Evolutionary conservation across 2,113 vertebrate genomes (phyloP).

Genomic region (Cettia cetti): DNA sequence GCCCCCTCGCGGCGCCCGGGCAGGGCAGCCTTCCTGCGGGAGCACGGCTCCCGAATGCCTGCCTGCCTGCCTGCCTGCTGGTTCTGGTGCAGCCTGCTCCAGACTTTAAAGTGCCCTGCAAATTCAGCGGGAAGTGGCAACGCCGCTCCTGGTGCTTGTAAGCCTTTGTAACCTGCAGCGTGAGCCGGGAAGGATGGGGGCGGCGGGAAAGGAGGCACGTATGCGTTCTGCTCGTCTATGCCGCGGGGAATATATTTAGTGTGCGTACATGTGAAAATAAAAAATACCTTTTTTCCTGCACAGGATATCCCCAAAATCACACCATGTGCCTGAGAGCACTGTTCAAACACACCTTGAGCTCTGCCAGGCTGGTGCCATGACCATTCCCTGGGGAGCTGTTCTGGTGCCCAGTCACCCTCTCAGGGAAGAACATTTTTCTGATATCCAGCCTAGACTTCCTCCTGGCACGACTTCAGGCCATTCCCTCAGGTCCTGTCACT

Average conservation of each 20-base stretch:
- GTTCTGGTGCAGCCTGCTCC: no score
- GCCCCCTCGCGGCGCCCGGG: neutral
- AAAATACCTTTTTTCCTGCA: neutral
- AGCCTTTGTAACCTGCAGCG: neutral
- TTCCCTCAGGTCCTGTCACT: neutral
- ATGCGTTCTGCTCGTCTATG: neutral
- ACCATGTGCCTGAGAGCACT: neutral
- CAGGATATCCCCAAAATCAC: no score
- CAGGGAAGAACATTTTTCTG: fast-evolving
- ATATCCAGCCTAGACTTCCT: neutral
- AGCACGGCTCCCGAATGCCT: fast-evolving
- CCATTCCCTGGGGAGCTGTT: neutral
- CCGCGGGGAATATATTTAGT: neutral
- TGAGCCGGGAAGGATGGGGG: fast-evolving
- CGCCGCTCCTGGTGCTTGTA: neutral
- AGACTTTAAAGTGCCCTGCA: fast-evolving
- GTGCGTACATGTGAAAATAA: neutral
- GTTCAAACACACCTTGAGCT: neutral
- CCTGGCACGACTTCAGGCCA: neutral
- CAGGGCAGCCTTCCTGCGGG: no score
- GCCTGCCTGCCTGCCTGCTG: neutral
- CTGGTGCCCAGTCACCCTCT: fast-evolving
- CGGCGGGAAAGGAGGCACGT: no score
- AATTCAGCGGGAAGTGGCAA: neutral
- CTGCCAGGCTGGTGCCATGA: neutral